phyloP scores from a whole-genome alignment of 1,140 invertebrate genomes.

The Orchestia grillus region DNA sequence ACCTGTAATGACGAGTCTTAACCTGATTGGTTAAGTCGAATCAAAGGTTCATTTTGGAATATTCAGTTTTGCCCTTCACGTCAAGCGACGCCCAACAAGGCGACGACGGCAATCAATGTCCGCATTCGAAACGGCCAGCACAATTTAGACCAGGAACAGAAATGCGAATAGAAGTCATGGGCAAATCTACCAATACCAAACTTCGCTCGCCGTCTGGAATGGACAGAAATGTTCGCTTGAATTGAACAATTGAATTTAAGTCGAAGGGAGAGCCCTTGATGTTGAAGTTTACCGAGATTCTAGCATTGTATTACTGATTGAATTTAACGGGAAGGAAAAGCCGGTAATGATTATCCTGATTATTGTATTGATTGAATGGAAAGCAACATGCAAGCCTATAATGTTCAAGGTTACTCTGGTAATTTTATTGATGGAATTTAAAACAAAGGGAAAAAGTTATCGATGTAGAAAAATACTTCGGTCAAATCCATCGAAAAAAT shows the following conservation, averaged over 20 bases:
- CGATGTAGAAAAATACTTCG: too few relatives aligned
- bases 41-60: neutral
- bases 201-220: neutral
- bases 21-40: neutral
- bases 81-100: neutral
- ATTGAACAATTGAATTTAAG: neutral
- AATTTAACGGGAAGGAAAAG: too few relatives aligned
- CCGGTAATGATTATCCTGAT: too few relatives aligned
- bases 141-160: neutral
- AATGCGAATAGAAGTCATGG: neutral
- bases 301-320: too few relatives aligned
- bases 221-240: neutral
- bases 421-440: neutral
- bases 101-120: neutral
- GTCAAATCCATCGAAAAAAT: too few relatives aligned
- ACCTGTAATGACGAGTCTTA: neutral
- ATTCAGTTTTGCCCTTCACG: slow-evolving; percentile 10
- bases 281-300: too few relatives aligned
- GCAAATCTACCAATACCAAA: neutral
- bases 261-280: neutral
- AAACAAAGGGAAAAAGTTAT: neutral
- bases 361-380: too few relatives aligned
- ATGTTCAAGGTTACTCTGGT: too few relatives aligned
- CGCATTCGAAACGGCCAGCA: neutral
- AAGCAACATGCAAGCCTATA: too few relatives aligned